phyloP scores from a whole-genome alignment of 35 echinoderm and acorn worm species.

The Ophioderma brevispina region DNA sequence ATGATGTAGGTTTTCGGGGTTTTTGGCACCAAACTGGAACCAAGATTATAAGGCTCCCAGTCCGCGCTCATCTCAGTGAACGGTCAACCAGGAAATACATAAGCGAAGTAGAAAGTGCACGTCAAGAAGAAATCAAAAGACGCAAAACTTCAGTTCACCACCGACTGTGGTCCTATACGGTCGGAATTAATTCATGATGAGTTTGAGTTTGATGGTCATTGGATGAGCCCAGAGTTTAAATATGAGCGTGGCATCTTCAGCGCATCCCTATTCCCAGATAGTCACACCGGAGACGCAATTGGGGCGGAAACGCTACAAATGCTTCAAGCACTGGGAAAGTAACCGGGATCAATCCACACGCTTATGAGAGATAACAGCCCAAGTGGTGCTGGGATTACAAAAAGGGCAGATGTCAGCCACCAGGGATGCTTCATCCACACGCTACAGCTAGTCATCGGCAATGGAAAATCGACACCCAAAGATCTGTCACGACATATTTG shows the following conservation, averaged over 20 bases:
- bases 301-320: not conserved
- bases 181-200: not conserved
- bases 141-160: not conserved
- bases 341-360: not conserved
- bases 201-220: not conserved
- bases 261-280: not conserved
- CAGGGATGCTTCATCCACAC: constrained; percentile 13
- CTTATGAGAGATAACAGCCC: not conserved
- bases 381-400: not conserved
- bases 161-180: not conserved
- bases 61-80: not conserved
- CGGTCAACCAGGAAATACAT: not conserved
- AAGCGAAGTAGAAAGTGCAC: not conserved
- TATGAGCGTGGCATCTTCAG: not conserved
- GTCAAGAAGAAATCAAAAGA: not conserved
- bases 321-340: not conserved
- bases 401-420: not conserved
- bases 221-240: not conserved
- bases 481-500: constrained; percentile 31
- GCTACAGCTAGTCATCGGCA: not conserved
- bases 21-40: not conserved
- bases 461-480: not conserved
- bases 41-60: not conserved
- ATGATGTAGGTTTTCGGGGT: not conserved
- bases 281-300: constrained; percentile 5